Evolutionary conservation across 2,113 vertebrate species (phyloP).

Genomic region (Pimephales promelas): DNA sequence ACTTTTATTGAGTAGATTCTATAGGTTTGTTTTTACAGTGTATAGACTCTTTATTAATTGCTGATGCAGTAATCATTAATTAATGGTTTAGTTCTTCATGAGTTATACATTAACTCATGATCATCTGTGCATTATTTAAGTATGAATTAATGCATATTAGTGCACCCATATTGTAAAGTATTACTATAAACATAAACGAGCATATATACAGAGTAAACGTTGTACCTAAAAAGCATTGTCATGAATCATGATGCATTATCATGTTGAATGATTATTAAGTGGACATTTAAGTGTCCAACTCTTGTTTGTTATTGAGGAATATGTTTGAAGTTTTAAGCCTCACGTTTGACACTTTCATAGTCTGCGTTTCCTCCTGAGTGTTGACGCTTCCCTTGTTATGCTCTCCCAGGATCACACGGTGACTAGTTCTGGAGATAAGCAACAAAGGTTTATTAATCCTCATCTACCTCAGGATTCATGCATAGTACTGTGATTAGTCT

Average conservation of each 20-base stretch:
- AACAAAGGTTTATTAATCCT: background rate
- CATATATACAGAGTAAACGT: too few species aligned
- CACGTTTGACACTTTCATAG: slow-evolving; percentile 77
- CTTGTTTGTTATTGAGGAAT: background rate
- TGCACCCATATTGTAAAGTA: too few species aligned
- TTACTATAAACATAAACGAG: background rate
- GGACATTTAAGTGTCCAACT: background rate
- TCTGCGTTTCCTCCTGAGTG: slow-evolving; percentile 66
- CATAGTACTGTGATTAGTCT: background rate
- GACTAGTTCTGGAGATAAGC: slow-evolving; percentile 71
- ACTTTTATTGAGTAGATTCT: too few species aligned
- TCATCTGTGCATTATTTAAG: too few species aligned
- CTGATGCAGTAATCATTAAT: too few species aligned
- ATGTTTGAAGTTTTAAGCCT: background rate
- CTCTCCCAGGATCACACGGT: slow-evolving; percentile 82
- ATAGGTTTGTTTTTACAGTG: too few species aligned
- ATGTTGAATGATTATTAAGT: too few species aligned
- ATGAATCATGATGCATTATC: too few species aligned
- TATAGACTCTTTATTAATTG: too few species aligned
- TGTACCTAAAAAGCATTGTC: background rate
- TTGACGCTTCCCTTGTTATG: slow-evolving; percentile 73
- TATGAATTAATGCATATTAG: too few species aligned
- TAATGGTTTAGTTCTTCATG: too few species aligned
- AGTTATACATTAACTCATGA: too few species aligned
- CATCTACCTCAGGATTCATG: background rate